phyloP scores from a whole-genome alignment of 2,888 invertebrate species.

The Drosophila falleni region DNA sequence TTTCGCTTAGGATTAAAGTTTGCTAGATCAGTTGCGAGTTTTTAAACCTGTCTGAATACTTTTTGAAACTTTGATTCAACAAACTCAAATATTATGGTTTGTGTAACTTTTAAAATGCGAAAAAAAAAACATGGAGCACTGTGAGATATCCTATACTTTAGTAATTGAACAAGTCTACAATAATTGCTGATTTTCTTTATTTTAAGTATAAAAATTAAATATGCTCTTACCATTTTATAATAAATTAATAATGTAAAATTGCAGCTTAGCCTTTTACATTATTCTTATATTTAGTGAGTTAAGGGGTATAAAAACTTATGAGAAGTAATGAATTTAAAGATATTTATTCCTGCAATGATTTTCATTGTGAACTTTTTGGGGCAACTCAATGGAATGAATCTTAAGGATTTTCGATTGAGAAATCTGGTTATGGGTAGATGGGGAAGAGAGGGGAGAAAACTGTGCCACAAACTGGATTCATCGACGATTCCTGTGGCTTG shows the following conservation, averaged over 20 bases:
- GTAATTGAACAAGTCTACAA: neutral
- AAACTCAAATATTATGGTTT: slow-evolving; percentile 4
- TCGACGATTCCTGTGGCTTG: slow-evolving; percentile 34
- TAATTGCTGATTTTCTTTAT: too few species aligned
- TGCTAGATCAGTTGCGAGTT: neutral
- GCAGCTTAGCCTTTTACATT: neutral
- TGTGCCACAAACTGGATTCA: slow-evolving; percentile 23
- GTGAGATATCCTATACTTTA: neutral
- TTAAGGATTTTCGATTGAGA: slow-evolving; percentile 7
- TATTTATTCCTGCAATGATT: slow-evolving; percentile 6
- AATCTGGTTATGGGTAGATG: neutral
- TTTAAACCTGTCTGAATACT: slow-evolving; percentile 5
- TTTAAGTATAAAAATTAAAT: too few species aligned
- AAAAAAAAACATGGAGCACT: neutral
- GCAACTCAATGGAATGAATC: neutral
- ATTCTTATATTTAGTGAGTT: neutral
- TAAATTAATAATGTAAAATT: too few species aligned
- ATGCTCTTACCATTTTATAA: neutral
- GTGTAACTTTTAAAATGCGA: neutral
- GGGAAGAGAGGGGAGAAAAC: neutral
- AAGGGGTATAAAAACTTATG: neutral
- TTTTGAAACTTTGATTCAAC: slow-evolving; percentile 3
- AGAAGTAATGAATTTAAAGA: slow-evolving; percentile 11
- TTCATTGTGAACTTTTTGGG: neutral
- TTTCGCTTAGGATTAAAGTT: neutral